Evolutionary conservation across 2,888 invertebrate species (phyloP).

Genomic region (Cephus pygmeus): DNA sequence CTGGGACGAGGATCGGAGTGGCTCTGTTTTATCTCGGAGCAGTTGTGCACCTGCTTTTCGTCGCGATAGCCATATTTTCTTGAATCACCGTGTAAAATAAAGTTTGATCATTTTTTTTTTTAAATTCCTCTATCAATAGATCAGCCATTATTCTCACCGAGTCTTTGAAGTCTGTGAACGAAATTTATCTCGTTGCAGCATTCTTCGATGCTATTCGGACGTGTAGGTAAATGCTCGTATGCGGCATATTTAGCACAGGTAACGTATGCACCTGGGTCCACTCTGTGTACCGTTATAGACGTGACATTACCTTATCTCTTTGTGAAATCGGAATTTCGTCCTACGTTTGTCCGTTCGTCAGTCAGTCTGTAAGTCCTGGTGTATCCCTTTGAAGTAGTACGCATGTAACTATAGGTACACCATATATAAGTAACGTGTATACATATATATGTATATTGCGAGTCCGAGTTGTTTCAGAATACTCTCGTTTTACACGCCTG

Average conservation of each 20-base stretch:
- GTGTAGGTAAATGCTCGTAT: background rate
- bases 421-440: background rate
- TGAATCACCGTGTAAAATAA: background rate
- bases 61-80: background rate
- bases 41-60: background rate
- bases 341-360: conserved; percentile 44
- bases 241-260: background rate
- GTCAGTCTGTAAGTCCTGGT: conserved; percentile 34
- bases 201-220: background rate
- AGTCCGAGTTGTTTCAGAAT: background rate
- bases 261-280: background rate
- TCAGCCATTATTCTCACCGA: background rate
- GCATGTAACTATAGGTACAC: background rate
- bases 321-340: conserved; percentile 40
- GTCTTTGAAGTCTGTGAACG: background rate
- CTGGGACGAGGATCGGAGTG: background rate
- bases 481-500: conserved; percentile 16
- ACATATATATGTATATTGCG: background rate
- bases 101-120: background rate
- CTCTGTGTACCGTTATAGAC: conserved; percentile 45
- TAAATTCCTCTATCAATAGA: background rate
- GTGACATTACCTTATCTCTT: conserved; percentile 52
- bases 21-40: background rate
- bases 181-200: too few species aligned
- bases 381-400: conserved; percentile 18